Base-by-base conservation (phyloP, 1,140 invertebrate genomes). In the Lepidurus couesii region DNA sequence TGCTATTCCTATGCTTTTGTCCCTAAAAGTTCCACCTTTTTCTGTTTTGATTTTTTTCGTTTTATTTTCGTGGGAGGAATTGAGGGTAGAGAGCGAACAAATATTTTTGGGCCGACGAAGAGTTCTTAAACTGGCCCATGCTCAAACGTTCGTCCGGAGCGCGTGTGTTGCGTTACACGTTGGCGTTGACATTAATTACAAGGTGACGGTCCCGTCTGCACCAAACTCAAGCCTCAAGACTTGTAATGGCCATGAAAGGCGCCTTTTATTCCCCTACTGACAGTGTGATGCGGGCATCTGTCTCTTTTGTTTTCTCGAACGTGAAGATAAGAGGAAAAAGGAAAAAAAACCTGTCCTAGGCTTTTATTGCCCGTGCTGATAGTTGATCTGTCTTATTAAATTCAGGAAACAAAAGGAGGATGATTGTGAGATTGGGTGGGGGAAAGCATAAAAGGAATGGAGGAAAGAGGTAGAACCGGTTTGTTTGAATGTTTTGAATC, bases 161-260 rank as follows among this genome's bases (percentile, higher is more conserved):
- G 53, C 53, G 53, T 21, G 53, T 21, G 53, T 65, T 65, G 53
- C 53, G 34, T 21, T 65, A 65, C 53, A 65, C 0, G 16, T 65
- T 65, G 53, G 53, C 53, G 53, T 16, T 65, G 53, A 65, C 53
- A 21, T 65, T 65, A 65, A 65, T 65, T 65, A 21, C 53, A 65
- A n/a, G 53, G 16, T 13, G 53, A n/a, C 16, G 21, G 16, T 65
- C 53, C 21, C 21, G 16, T 65, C 21, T 21, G 16, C 53, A 65
- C 0, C 21, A 13, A n/a, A 21, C 16, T n/a, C 16, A 65, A 65
- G 53, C 13, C 53, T 65, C 53, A 21, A 65, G 16, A 65, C 9
- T 4, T 34, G 3, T 34, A 65, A 65, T 21, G 16, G 53, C 6
- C 53, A 65, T 16, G 53, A 65, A 21, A 65, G 6, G 53, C n/a